Evolutionary conservation across 2,113 vertebrate species (phyloP).

Genomic region (Menura novaehollandiae): DNA sequence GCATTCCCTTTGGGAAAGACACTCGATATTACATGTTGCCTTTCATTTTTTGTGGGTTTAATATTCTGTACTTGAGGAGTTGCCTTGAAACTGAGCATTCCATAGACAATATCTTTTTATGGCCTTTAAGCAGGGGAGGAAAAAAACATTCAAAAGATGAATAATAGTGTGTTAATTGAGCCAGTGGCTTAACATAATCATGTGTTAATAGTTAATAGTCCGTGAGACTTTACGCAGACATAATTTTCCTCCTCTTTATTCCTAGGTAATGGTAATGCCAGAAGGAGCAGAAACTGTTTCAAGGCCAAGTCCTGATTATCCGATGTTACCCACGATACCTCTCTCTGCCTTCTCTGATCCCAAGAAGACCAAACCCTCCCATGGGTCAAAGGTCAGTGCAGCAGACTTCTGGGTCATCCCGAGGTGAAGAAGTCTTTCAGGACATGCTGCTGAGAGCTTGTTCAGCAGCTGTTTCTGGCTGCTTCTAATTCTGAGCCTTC

Average conservation of each 20-base stretch:
- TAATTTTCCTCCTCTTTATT: slow-evolving; percentile 63
- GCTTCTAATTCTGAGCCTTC: not conserved
- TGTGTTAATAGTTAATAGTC: not conserved
- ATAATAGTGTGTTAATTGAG: not conserved
- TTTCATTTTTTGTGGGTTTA: not conserved
- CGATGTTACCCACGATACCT: slow-evolving; percentile 96
- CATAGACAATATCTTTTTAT: not conserved
- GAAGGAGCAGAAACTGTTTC: slow-evolving; percentile 93
- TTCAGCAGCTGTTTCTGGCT: not conserved
- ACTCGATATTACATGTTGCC: not conserved
- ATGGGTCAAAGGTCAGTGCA: slow-evolving; percentile 92
- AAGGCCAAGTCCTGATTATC: slow-evolving; percentile 95
- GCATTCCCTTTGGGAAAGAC: slow-evolving; percentile 14
- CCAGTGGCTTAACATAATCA: not conserved
- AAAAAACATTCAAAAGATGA: not conserved
- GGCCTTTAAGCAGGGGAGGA: not conserved
- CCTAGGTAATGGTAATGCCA: slow-evolving; percentile 94
- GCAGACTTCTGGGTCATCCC: slow-evolving; percentile 8
- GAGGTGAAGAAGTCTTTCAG: slow-evolving; percentile 9
- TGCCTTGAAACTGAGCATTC: not conserved
- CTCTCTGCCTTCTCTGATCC: slow-evolving; percentile 98
- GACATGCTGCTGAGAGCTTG: not conserved
- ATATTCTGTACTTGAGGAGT: not conserved
- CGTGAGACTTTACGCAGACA: not conserved
- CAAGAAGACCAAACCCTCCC: slow-evolving; percentile 95